These are phyloP conservation scores for Chrysolina americana DNA, from an alignment of 2,888 invertebrate species.

Conservation along the genomic window DNA sequence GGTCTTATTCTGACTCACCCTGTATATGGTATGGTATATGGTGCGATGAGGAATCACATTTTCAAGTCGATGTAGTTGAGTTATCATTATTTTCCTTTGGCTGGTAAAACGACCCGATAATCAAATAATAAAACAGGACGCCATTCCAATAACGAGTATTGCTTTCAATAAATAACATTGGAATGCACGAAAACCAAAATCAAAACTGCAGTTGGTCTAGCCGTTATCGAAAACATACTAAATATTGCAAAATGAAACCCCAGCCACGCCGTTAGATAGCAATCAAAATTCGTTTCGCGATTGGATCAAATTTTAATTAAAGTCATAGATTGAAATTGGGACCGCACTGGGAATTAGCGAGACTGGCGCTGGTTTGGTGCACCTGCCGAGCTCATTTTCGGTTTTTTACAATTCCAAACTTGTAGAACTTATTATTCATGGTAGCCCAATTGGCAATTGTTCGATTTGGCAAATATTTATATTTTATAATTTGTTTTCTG, in stretches of 20 bases:
- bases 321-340: conserved; percentile 46
- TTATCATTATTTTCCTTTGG: too few relatives aligned
- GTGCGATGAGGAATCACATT: too few relatives aligned
- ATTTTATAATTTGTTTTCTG: too few relatives aligned
- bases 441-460: background rate
- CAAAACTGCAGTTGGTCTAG: conserved; percentile 11
- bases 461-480: too few relatives aligned
- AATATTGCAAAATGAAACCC: conserved; percentile 38
- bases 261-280: conserved; percentile 37
- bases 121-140: conserved; percentile 34
- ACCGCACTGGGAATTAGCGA: conserved; percentile 37
- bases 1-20: too few relatives aligned
- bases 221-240: conserved; percentile 18
- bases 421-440: background rate
- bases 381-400: background rate
- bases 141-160: conserved; percentile 34
- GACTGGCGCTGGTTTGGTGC: conserved; percentile 24
- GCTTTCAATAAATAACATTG: conserved; percentile 34
- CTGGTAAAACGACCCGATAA: conserved; percentile 28
- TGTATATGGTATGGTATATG: too few relatives aligned
- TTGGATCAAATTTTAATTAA: conserved; percentile 46
- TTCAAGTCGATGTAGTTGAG: too few relatives aligned
- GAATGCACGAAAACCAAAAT: conserved; percentile 36
- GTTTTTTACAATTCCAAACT: background rate
- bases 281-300: conserved; percentile 44